These are phyloP conservation scores for Sycophila sp. DNA, from an alignment of 1,140 invertebrate genomes.

Conservation along the genomic window DNA sequence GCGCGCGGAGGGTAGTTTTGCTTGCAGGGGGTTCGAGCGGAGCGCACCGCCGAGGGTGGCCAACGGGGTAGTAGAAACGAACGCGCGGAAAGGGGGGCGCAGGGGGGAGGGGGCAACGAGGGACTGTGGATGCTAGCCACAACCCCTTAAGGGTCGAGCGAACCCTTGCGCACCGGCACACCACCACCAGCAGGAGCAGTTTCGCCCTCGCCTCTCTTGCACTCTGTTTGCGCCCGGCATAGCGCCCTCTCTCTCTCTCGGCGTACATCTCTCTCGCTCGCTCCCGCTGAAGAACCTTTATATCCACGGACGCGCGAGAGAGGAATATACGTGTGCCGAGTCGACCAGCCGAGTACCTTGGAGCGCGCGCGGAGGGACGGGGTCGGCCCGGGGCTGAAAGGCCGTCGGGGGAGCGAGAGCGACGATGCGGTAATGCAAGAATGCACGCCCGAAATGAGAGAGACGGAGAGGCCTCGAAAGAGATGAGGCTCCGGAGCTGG, in stretches of 20 bases:
- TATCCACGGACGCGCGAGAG: constrained; percentile 51
- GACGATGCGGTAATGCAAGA: constrained; percentile 43
- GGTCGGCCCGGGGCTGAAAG: constrained; percentile 32
- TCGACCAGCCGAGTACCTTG: constrained; percentile 32
- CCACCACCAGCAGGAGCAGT: not conserved
- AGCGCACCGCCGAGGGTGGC: constrained; percentile 54
- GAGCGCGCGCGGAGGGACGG: constrained; percentile 30
- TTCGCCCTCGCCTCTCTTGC: constrained; percentile 3
- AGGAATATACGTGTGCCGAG: not conserved
- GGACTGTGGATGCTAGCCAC: constrained; percentile 62
- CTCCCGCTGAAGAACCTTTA: constrained; percentile 56
- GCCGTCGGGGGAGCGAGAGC: constrained; percentile 40
- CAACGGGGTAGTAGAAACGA: constrained; percentile 49
- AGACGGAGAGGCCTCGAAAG: constrained; percentile 34
- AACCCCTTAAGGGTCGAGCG: constrained; percentile 68
- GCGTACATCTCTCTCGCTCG: constrained; percentile 14
- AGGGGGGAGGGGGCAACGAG: constrained; percentile 36
- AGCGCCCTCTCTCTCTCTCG: constrained; percentile 11
- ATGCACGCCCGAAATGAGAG: constrained; percentile 25
- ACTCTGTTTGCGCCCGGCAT: constrained; percentile 18
- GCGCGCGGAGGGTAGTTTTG: constrained; percentile 49
- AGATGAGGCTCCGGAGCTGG: constrained; percentile 17
- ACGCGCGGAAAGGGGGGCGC: constrained; percentile 18
- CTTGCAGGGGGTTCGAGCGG: constrained; percentile 26
- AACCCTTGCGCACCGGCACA: constrained; percentile 61